phyloP scores from a whole-genome alignment of 2,888 invertebrate species.

The Tuberolachnus salignus region DNA sequence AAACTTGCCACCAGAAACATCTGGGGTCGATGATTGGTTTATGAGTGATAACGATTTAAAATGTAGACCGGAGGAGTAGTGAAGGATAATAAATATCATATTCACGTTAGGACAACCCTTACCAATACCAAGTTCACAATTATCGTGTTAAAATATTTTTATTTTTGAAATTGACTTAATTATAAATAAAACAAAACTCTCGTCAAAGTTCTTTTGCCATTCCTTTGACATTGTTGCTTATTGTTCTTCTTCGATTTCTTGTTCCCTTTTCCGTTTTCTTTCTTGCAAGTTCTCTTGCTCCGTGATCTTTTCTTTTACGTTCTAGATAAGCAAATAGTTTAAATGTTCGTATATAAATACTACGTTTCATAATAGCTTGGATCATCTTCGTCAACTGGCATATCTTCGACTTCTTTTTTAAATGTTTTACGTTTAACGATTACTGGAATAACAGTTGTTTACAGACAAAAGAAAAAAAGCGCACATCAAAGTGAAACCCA shows the following conservation, averaged over 20 bases:
- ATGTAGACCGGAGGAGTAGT: no score
- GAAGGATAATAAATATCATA: no score
- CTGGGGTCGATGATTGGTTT: no score
- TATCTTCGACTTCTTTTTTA: constrained; percentile 85
- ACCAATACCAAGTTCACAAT: no score
- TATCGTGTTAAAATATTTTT: no score
- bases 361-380: constrained; percentile 85
- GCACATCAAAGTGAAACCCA: no score
- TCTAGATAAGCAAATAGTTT: constrained; percentile 97
- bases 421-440: constrained; percentile 91
- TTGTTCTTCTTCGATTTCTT: constrained; percentile 91
- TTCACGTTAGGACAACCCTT: no score
- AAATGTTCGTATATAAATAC: constrained; percentile 98
- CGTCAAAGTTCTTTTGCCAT: constrained; percentile 99
- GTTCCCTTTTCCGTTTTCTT: constrained; percentile 89
- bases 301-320: constrained; percentile 82
- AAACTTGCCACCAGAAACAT: no score
- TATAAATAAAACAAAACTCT: constrained; percentile 61
- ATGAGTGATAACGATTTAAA: no score
- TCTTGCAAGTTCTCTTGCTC: constrained; percentile 91
- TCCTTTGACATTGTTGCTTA: constrained; percentile 88
- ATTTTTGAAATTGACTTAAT: not conserved
- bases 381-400: constrained; percentile 85
- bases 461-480: no score
- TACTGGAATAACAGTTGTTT: no score